Evolutionary conservation across 2,797 vertebrate species (phyloP), one percentile per base, ranked within the genome.

Genomic region (Acestrorhynchus altus): DNA sequence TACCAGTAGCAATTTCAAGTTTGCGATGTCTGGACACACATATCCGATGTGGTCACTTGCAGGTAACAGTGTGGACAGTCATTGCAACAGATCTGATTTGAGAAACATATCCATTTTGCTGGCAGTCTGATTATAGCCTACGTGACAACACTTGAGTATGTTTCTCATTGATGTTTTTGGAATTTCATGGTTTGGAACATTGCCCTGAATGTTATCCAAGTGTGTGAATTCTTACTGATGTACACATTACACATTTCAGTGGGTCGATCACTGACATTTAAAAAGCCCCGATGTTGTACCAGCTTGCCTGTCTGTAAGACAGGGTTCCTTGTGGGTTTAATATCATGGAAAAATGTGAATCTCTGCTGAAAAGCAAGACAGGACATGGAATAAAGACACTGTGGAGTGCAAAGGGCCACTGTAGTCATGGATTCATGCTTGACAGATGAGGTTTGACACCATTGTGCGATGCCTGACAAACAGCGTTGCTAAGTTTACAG

Each of bases 391-490:
- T 49, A 39, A 66, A 66, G n/a, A 22, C 11, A 44, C 31, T 20
- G n/a, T 22, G 39, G 31, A 13, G 24, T n/a, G 26, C 26, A 9
- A 18, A 65, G 26, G 46, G 46, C 49, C 13, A 18, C 51, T 31
- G 40, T 18, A n/a, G 20, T 20, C 18, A 12, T 73, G 54, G 42
- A 42, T 71, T 22, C 57, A 16, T 18, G 10, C 20, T 67, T 73
- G 22, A 71, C 31, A 24, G 68, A 71, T 71, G 35, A 15, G 51
- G 35, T 16, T 26, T 26, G 51, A 78, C 71, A 57, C 76, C 39
- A 65, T 72, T 46, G 68, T 65, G 35, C 22, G 26, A 56, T 6
- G 59, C 22, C 54, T 67, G 70, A 67, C 28, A 51, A 72, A 67
- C 70, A 51, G 31, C 60, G 11, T 26, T 18, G 66, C 39, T 70